These are phyloP conservation scores for Microplitis deprimator DNA, from an alignment of 2,888 invertebrate species.

Conservation along the genomic window DNA sequence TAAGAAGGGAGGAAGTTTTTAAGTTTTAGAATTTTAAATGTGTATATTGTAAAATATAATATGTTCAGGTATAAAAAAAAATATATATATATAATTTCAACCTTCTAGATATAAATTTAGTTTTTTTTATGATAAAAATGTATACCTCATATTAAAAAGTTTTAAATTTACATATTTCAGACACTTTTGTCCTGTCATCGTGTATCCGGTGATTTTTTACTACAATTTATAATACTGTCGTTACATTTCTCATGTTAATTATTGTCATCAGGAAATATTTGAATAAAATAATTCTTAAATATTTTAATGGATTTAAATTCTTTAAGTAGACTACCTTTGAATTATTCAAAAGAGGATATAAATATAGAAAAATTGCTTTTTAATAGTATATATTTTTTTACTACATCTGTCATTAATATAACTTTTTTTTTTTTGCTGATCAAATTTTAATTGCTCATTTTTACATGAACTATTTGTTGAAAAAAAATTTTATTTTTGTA, in stretches of 20 bases:
- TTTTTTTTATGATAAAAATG: constrained; percentile 48
- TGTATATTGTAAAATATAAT: background rate
- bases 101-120: background rate
- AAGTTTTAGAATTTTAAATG: constrained; percentile 1
- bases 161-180: constrained; percentile 63
- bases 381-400: too few species aligned
- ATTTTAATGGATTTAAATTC: constrained; percentile 9
- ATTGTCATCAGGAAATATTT: constrained; percentile 21
- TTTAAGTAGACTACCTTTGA: background rate
- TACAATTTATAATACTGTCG: constrained; percentile 46
- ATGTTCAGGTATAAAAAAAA: constrained; percentile 38
- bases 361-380: background rate
- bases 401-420: too few species aligned
- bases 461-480: too few species aligned
- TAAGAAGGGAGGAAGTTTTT: constrained; percentile 20
- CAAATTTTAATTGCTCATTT: too few species aligned
- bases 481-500: too few species aligned
- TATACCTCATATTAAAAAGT: constrained; percentile 49
- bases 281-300: constrained; percentile 14
- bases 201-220: constrained; percentile 42
- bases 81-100: constrained; percentile 62
- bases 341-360: constrained; percentile 16
- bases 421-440: too few species aligned
- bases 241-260: constrained; percentile 26
- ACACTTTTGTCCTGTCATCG: constrained; percentile 56